phyloP scores from a whole-genome alignment of 2,113 vertebrate species.

The Nymphicus hollandicus region DNA sequence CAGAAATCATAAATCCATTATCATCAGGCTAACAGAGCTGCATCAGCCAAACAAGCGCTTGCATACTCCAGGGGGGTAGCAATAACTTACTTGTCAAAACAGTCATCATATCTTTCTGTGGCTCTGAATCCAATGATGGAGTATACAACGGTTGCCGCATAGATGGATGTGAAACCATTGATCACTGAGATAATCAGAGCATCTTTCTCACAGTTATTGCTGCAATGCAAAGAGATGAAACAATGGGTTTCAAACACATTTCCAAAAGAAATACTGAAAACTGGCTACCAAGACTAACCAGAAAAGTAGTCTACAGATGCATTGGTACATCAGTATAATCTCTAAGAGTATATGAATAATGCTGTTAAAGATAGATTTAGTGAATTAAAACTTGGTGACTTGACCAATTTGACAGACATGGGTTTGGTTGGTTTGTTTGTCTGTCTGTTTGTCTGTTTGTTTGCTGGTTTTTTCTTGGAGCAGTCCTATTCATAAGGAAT shows the following conservation, averaged over 20 bases:
- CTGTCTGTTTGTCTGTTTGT: fast-evolving
- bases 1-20: neutral
- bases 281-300: neutral
- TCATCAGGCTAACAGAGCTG: neutral
- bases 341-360: neutral
- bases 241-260: neutral
- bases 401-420: neutral
- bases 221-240: slow-evolving; percentile 49
- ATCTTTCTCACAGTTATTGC: slow-evolving; percentile 95
- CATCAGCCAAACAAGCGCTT: neutral
- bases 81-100: slow-evolving; percentile 75
- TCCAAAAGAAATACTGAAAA: neutral
- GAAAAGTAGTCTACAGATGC: neutral
- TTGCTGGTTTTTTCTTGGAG: fast-evolving
- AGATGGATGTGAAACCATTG: slow-evolving; percentile 92
- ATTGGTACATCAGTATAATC: neutral
- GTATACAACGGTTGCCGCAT: slow-evolving; percentile 91
- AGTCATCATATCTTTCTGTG: slow-evolving; percentile 84
- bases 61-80: fast-evolving
- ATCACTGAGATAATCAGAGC: slow-evolving; percentile 89
- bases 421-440: neutral
- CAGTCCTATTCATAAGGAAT: neutral
- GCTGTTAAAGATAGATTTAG: neutral
- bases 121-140: slow-evolving; percentile 97
- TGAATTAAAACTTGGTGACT: neutral